Evolutionary conservation across 2,113 vertebrate species (phyloP).

Genomic region (Halichoerus grypus): DNA sequence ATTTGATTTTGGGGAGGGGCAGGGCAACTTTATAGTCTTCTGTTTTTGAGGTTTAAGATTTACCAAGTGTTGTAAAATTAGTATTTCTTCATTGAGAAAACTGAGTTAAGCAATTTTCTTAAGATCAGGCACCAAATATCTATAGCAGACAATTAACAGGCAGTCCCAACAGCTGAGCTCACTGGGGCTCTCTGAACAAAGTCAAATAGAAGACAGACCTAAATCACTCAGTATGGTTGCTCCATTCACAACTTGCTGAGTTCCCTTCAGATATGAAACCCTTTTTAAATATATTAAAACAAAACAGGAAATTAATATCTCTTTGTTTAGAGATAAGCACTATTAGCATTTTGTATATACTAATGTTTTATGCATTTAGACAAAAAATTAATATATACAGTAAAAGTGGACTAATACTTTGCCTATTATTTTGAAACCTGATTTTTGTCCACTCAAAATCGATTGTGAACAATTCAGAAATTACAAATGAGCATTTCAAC

Average conservation of each 20-base stretch:
- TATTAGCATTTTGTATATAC: neutral
- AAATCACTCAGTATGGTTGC: fast-evolving
- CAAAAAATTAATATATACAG: neutral
- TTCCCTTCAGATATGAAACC: neutral
- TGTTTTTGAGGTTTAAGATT: neutral
- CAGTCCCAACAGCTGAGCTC: fast-evolving
- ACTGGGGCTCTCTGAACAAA: neutral
- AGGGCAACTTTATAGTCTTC: neutral
- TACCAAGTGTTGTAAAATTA: neutral
- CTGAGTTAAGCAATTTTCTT: neutral
- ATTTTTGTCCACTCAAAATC: neutral
- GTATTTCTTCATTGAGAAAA: neutral
- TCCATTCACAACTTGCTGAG: too few relatives aligned
- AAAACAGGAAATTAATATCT: neutral
- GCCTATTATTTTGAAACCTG: neutral
- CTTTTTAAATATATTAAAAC: neutral
- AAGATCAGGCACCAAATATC: neutral
- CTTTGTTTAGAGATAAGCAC: neutral
- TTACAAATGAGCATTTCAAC: neutral
- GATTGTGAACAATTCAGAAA: neutral
- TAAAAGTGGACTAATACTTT: neutral
- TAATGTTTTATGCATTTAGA: neutral
- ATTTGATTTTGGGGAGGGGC: neutral
- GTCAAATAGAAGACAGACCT: too few relatives aligned
- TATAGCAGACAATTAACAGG: fast-evolving